phyloP scores from a whole-genome alignment of 2,888 invertebrate species.

The Notodonta ziczac region DNA sequence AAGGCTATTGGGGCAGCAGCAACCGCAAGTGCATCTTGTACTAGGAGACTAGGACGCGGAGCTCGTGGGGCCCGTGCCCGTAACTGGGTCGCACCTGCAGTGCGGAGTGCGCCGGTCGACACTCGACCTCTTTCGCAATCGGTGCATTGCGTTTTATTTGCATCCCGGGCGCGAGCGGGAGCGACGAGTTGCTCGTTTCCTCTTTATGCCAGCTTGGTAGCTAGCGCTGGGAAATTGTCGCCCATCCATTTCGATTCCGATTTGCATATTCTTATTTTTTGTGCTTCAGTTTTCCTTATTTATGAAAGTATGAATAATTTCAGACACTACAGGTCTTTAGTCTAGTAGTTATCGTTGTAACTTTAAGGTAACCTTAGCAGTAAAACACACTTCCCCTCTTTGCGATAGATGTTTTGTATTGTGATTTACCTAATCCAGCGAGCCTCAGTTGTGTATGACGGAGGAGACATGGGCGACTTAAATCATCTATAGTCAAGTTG shows the following conservation, averaged over 20 bases:
- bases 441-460: no score
- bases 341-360: no score
- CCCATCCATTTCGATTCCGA: background rate
- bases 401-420: no score
- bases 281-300: no score
- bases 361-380: no score
- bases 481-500: no score
- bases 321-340: no score
- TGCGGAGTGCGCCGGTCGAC: slow-evolving; percentile 55
- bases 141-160: slow-evolving; percentile 53
- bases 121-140: slow-evolving; percentile 59
- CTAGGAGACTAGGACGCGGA: slow-evolving; percentile 8
- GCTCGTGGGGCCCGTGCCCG: slow-evolving; percentile 16
- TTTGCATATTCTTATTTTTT: background rate
- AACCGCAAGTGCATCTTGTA: slow-evolving; percentile 7
- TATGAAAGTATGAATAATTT: no score
- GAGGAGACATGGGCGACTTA: no score
- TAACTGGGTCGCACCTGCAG: slow-evolving; percentile 77
- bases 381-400: no score
- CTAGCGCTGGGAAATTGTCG: background rate
- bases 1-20: slow-evolving; percentile 7
- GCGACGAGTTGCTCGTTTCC: slow-evolving; percentile 7
- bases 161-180: slow-evolving; percentile 17
- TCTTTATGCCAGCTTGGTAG: background rate
- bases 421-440: no score